A percentile compares a stretch with the other conserved stretches of the same genome.
These are phyloP conservation scores for Epizoanthus ramosus DNA, from an alignment of 92 coral and sea anemone genomes.

Conservation along the genomic window DNA sequence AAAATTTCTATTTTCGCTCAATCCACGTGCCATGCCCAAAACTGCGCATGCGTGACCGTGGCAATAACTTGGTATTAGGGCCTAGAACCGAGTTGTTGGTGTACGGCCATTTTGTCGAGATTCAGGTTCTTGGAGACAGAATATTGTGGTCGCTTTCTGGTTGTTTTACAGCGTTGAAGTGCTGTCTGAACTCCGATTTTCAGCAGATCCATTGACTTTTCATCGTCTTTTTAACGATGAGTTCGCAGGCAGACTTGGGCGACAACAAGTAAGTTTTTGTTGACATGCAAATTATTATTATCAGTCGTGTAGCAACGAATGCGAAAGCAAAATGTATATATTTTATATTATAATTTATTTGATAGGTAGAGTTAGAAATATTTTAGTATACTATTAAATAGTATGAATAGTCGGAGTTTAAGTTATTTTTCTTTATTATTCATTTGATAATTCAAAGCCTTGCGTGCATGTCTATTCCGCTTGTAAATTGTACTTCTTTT, in stretches of 20 bases:
- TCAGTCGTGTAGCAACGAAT: too few species aligned
- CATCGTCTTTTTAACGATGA: not conserved
- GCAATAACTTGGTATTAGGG: not conserved
- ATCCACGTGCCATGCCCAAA: conserved; percentile 18
- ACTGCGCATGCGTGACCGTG: conserved; percentile 38
- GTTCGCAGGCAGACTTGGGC: conserved; percentile 35
- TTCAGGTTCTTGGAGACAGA: not conserved
- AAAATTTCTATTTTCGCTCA: conserved; percentile 9
- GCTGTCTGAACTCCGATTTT: not conserved
- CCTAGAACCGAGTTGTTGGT: not conserved
- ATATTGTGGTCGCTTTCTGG: not conserved
- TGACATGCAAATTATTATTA: not conserved
- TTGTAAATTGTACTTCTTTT: too few species aligned
- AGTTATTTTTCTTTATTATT: too few species aligned
- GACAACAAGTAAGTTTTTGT: conserved; percentile 29
- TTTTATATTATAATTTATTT: too few species aligned
- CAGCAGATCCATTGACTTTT: not conserved
- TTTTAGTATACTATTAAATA: too few species aligned
- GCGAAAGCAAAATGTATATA: too few species aligned
- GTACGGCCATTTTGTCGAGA: conserved; percentile 3
- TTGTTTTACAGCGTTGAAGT: not conserved
- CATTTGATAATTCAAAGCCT: too few species aligned
- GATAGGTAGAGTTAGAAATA: too few species aligned
- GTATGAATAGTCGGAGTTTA: too few species aligned
- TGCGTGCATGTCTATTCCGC: too few species aligned